Conservation (phyloP, 2,113 vertebrate species). For the Cacatua alba region DNA sequence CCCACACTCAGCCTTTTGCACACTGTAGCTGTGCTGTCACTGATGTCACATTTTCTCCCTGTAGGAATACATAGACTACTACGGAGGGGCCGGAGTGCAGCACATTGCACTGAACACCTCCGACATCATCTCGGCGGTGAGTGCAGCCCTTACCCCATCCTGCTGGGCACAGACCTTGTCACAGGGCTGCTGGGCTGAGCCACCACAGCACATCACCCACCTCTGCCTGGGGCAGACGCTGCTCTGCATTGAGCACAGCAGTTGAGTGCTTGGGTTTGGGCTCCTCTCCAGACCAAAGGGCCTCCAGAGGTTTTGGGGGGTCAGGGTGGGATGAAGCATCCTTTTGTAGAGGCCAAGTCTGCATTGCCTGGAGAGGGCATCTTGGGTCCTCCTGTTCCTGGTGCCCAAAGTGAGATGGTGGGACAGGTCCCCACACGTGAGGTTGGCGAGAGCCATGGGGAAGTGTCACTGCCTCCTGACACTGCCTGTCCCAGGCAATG, state of each 20-base stretch:
- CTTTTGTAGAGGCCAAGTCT: not conserved
- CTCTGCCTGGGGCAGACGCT: not conserved
- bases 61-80: slow-evolving; percentile 94
- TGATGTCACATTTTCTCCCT: not conserved
- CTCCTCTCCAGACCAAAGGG: not conserved
- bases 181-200: not conserved
- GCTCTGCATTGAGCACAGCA: not conserved
- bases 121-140: slow-evolving; percentile 88
- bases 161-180: rapidly evolving
- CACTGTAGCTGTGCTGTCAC: not conserved
- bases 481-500: not conserved
- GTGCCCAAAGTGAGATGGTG: not conserved
- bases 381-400: not conserved
- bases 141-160: not conserved
- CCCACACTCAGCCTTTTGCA: not conserved
- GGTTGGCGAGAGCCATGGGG: not conserved
- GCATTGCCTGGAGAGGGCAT: not conserved
- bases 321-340: not conserved
- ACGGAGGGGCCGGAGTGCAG: slow-evolving; percentile 91
- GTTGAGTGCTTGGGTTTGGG: not conserved
- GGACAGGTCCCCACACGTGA: not conserved
- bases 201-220: not conserved
- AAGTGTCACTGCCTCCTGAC: rapidly evolving
- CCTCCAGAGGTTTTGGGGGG: not conserved
- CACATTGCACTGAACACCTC: slow-evolving; percentile 94